Conservation (phyloP, 2,888 invertebrate species). For the Camptogramma bilineatum region DNA sequence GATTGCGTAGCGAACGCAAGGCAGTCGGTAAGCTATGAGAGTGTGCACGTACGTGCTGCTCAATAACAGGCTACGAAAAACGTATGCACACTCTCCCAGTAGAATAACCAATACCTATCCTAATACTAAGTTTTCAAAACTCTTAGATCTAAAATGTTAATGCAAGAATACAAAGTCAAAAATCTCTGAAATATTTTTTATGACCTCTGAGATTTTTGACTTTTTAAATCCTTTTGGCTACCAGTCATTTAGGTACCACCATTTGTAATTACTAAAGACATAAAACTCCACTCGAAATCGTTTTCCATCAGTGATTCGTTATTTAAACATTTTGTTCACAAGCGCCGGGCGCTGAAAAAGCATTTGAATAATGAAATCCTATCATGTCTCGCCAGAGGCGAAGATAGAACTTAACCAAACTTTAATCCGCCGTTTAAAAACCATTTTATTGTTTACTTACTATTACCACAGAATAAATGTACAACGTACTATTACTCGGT, state of each 20-base stretch:
- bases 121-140: too few species aligned
- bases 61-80: too few species aligned
- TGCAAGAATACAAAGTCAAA: too few species aligned
- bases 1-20: too few species aligned
- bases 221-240: background rate
- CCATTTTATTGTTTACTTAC: background rate
- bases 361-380: slow-evolving; percentile 40
- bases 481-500: too few species aligned
- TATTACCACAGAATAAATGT: background rate
- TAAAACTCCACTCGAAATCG: background rate
- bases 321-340: slow-evolving; percentile 15
- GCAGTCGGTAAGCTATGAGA: too few species aligned
- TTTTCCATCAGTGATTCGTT: slow-evolving; percentile 16
- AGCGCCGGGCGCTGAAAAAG: slow-evolving; percentile 24
- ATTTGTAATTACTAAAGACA: background rate
- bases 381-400: slow-evolving; percentile 29
- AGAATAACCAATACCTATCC: too few species aligned
- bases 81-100: too few species aligned
- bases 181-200: too few species aligned
- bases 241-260: background rate
- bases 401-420: background rate
- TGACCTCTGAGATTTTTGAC: too few species aligned
- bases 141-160: too few species aligned
- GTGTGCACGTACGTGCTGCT: too few species aligned
- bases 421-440: background rate